phyloP scores from a whole-genome alignment of 2,888 invertebrate genomes.

The Gastrophysa polygoni region DNA sequence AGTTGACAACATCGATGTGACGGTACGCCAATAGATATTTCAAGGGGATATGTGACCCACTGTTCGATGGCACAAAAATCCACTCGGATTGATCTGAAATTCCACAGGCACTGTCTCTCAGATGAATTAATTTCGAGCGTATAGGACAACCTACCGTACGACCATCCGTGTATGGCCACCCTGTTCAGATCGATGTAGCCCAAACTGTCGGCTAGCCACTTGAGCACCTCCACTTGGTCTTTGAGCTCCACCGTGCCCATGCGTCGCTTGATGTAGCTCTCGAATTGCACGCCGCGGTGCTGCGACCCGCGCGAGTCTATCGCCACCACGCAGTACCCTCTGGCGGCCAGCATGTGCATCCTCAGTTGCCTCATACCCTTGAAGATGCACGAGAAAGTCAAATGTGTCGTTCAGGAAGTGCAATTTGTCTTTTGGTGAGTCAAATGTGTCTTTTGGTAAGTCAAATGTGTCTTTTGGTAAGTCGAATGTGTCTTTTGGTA shows the following conservation, averaged over 20 bases:
- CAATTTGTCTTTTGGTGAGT: too few relatives aligned
- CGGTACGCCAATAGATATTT: too few relatives aligned
- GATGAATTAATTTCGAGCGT: neutral
- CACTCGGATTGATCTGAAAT: too few relatives aligned
- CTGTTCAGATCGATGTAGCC: constrained; percentile 90
- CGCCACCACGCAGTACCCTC: constrained; percentile 95
- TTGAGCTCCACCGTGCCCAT: constrained; percentile 94
- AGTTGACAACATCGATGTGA: too few relatives aligned
- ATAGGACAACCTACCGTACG: constrained; percentile 73
- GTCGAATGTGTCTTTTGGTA: too few relatives aligned
- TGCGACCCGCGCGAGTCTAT: constrained; percentile 96
- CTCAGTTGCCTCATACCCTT: constrained; percentile 89
- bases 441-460: too few relatives aligned
- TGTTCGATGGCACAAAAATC: too few relatives aligned
- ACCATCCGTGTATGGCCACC: constrained; percentile 98
- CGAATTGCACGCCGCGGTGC: constrained; percentile 91
- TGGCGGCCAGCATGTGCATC: constrained; percentile 93
- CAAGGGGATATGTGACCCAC: too few relatives aligned
- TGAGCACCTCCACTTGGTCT: constrained; percentile 92
- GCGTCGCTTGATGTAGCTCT: constrained; percentile 84
- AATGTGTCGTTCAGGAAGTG: too few relatives aligned
- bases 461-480: too few relatives aligned
- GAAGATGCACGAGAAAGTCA: constrained; percentile 36
- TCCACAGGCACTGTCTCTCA: too few relatives aligned
- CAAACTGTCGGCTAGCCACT: constrained; percentile 81